Conservation (phyloP, 2,888 invertebrate species). For the Cremastinae sp. region DNA sequence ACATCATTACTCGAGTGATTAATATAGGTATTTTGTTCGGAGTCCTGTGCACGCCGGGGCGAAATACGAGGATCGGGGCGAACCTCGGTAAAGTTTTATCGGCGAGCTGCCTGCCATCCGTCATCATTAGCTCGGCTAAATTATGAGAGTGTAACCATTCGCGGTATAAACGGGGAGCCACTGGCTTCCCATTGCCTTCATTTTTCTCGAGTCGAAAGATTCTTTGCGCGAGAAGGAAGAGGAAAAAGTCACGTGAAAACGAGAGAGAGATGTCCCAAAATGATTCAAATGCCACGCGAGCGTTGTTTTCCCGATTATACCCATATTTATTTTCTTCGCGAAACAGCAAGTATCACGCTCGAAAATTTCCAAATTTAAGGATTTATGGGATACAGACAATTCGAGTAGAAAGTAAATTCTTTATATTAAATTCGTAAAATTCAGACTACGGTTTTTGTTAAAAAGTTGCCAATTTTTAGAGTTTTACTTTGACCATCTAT, state of each 20-base stretch:
- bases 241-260: neutral
- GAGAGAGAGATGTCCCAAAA: conserved; percentile 41
- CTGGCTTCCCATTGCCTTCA: conserved; percentile 13
- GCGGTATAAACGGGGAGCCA: conserved; percentile 40
- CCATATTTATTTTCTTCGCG: neutral
- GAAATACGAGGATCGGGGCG: conserved; percentile 34
- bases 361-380: neutral
- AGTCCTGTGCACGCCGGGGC: conserved; percentile 13
- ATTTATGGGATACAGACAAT: neutral
- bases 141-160: conserved; percentile 60
- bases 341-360: neutral
- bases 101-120: conserved; percentile 62
- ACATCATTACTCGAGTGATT: neutral
- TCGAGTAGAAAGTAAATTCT: neutral
- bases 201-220: conserved; percentile 45
- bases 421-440: too few relatives aligned
- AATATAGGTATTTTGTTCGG: conserved; percentile 18
- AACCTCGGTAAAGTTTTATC: conserved; percentile 64
- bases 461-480: too few relatives aligned
- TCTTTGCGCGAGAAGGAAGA: conserved; percentile 12
- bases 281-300: conserved; percentile 54
- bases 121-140: conserved; percentile 66
- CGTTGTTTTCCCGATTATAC: conserved; percentile 26
- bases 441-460: too few relatives aligned
- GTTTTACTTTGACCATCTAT: too few relatives aligned